Evolutionary conservation across 1,140 invertebrate genomes (phyloP), one percentile per base, ranked within the genome.

Genomic region (Eupristina koningsbergeri): DNA sequence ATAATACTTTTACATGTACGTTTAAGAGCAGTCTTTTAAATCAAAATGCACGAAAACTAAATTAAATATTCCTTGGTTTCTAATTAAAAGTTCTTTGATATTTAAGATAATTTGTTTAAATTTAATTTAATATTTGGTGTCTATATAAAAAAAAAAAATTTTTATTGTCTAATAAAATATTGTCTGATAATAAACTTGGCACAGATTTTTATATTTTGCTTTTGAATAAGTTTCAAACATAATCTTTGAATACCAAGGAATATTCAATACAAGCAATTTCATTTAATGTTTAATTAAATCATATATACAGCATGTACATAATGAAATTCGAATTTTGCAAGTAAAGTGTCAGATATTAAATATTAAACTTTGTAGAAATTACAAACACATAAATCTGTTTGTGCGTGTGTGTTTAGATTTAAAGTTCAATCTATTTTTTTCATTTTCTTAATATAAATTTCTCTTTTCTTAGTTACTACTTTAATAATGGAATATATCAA

Each of bases 21-120:
- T 88, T 87, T 84, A 85, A 85, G 29, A 89, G 87, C 90, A 90
- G 89, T 91, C 89, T 90, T 91, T 86, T 89, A 84, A 86, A 87
- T 88, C 85, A 86, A 86, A 89, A 86, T 86, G 86, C 88, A 88
- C 86, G 84, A 82, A 75, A 85, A 85, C 83, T 86, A 80, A 80
- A 84, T 86, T 71, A 85, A 86, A 87, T 88, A 88, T 87, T 87
- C 86, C 83, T 81, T 81, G 78, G 31, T 19, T 58, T 9, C 19
- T 58, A 5, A 58, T 58, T 58, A 22, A 26, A 58, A 58, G 22
- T 22, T 26, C 13, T 26, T 58, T 5, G 7, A 5, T 58, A 26
- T 7, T 58, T 9, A 26, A 19, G 19, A 3, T 9, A 6, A 3
- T 58, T 47, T 58, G 29, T 19, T 77, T 53, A 29, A 41, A n/a